phyloP scores from a whole-genome alignment of 92 coral and sea anemone species.

The Isaurus tuberculatus region DNA sequence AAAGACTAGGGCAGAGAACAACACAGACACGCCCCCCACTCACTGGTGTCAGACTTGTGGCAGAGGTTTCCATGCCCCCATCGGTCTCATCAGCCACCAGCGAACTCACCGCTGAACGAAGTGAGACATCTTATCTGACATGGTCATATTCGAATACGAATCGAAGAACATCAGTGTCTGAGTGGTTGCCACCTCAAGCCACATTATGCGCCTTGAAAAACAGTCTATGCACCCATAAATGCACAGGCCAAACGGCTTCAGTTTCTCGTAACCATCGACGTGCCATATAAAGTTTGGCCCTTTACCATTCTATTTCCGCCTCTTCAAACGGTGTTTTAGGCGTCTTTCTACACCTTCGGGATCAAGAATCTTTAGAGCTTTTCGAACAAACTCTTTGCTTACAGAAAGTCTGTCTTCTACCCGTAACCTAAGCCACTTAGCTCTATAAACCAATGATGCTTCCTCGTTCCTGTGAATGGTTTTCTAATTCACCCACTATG shows the following conservation, averaged over 20 bases:
- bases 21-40: too few species aligned
- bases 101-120: too few species aligned
- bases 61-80: too few species aligned
- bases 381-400: conserved; percentile 36
- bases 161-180: too few species aligned
- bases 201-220: conserved; percentile 32
- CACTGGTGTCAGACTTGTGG: too few species aligned
- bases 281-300: conserved; percentile 52
- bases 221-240: conserved; percentile 21
- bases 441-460: conserved; percentile 47
- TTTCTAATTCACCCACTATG: conserved; percentile 17
- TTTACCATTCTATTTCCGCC: conserved; percentile 37
- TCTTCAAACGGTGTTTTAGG: conserved; percentile 13
- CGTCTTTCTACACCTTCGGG: conserved; percentile 43
- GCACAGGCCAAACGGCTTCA: conserved; percentile 42
- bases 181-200: conserved; percentile 37
- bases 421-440: conserved; percentile 38
- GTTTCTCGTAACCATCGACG: conserved; percentile 56
- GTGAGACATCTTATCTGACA: too few species aligned
- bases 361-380: conserved; percentile 28
- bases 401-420: conserved; percentile 22
- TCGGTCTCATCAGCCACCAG: too few species aligned
- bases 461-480: conserved; percentile 36
- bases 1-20: too few species aligned
- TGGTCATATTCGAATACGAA: too few species aligned